A percentile compares a stretch with the other conserved stretches of the same genome.
phyloP scores from a whole-genome alignment of 2,797 vertebrate genomes.

The Coregonus sp. region DNA sequence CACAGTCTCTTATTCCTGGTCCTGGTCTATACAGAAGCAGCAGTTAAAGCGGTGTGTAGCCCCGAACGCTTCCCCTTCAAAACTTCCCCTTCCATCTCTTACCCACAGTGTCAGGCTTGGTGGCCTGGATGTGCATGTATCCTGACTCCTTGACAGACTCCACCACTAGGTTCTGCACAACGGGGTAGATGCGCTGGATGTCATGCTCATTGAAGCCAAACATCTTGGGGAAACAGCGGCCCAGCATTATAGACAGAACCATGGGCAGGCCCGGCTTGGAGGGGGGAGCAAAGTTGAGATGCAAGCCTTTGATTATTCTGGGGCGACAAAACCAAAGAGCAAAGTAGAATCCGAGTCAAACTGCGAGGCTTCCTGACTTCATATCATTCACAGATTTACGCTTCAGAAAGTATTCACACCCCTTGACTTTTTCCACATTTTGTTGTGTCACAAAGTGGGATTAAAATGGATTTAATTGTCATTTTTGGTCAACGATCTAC shows the following conservation, averaged over 20 bases:
- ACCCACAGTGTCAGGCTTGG: slow-evolving; percentile 90
- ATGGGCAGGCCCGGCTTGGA: slow-evolving; percentile 26
- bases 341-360: background rate
- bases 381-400: background rate
- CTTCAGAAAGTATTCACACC: too few species aligned
- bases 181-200: slow-evolving; percentile 70
- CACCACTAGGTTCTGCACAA: slow-evolving; percentile 72
- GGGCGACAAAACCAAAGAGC: background rate
- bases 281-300: slow-evolving; percentile 77
- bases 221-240: slow-evolving; percentile 77
- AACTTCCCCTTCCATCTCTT: background rate
- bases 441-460: too few species aligned
- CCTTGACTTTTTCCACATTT: too few species aligned
- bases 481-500: too few species aligned
- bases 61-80: background rate
- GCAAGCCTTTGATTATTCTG: slow-evolving; percentile 81
- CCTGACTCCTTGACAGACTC: slow-evolving; percentile 76
- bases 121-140: slow-evolving; percentile 89
- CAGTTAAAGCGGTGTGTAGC: background rate
- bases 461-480: too few species aligned
- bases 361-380: background rate
- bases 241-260: slow-evolving; percentile 72
- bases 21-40: background rate
- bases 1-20: background rate
- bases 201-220: slow-evolving; percentile 80